Conservation (phyloP, 2,888 invertebrate species). For the Apotomis capreana region DNA sequence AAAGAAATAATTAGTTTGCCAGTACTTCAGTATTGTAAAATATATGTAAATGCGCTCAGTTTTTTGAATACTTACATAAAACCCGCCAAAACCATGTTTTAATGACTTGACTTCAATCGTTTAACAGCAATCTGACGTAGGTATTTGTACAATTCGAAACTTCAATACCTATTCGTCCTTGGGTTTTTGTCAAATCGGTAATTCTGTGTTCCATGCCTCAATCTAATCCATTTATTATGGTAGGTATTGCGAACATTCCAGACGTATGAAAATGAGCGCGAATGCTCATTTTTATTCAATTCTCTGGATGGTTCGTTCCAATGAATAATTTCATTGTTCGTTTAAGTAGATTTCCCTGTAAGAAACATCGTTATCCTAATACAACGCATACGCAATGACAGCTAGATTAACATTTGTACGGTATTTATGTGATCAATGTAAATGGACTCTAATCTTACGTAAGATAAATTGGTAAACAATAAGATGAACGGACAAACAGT, state of each 20-base stretch:
- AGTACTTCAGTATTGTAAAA: no score
- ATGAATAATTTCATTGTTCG: conserved; percentile 7
- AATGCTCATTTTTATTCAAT: conserved; percentile 29
- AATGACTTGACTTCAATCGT: no score
- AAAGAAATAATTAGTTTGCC: no score
- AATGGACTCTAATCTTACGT: no score
- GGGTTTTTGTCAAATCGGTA: not conserved
- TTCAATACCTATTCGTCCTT: not conserved
- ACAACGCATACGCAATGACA: not conserved
- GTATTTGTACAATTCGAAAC: no score
- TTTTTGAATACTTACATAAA: no score
- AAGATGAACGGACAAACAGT: no score
- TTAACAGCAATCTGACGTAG: no score
- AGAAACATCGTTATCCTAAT: conserved; percentile 12
- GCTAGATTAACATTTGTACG: not conserved
- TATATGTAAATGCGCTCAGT: no score
- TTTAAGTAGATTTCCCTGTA: conserved; percentile 31
- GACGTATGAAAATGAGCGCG: conserved; percentile 4
- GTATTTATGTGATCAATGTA: no score
- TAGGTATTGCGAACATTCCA: not conserved
- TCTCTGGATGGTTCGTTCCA: conserved; percentile 19
- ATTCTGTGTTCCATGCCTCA: not conserved
- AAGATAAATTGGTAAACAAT: no score
- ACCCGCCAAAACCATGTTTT: no score
- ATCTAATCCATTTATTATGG: conserved; percentile 11